Evolutionary conservation across 2,113 vertebrate genomes (phyloP).

Genomic region (Eretmochelys imbricata): DNA sequence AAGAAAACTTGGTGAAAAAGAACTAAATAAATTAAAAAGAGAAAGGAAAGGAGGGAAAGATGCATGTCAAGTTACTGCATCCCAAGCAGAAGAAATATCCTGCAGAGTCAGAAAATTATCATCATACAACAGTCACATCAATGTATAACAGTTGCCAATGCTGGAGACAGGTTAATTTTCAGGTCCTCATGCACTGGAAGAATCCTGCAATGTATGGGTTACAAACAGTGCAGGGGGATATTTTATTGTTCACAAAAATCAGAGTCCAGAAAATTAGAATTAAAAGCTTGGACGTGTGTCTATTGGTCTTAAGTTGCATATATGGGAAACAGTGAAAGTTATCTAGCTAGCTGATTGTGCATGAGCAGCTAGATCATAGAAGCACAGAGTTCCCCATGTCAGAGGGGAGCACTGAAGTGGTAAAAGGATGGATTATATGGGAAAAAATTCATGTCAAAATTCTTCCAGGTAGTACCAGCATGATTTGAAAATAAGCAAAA

Average conservation of each 20-base stretch:
- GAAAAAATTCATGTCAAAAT: not conserved
- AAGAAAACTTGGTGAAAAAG: slow-evolving; percentile 1
- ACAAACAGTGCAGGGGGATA: not conserved
- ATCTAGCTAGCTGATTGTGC: not conserved
- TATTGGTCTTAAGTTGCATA: not conserved
- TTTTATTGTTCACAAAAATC: not conserved
- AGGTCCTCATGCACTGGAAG: not conserved
- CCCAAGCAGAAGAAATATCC: not conserved
- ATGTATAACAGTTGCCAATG: slow-evolving; percentile 38
- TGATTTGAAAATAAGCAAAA: not conserved
- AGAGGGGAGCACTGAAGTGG: not conserved
- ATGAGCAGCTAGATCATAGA: not conserved
- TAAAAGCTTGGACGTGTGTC: not conserved
- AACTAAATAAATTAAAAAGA: not conserved
- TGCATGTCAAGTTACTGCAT: not conserved
- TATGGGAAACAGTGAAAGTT: not conserved
- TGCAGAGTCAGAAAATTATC: not conserved
- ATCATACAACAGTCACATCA: not conserved
- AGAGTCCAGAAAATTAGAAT: not conserved
- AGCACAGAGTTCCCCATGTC: not conserved
- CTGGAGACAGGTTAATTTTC: not conserved
- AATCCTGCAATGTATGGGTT: not conserved
- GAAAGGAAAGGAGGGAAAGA: not conserved
- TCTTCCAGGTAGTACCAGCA: not conserved
- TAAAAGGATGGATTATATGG: not conserved